Percentiles rank a stretch among this genome's conserved stretches.
These are phyloP conservation scores for Geotrypetes seraphini DNA, from an alignment of 2,797 vertebrate genomes.

Conservation along the genomic window DNA sequence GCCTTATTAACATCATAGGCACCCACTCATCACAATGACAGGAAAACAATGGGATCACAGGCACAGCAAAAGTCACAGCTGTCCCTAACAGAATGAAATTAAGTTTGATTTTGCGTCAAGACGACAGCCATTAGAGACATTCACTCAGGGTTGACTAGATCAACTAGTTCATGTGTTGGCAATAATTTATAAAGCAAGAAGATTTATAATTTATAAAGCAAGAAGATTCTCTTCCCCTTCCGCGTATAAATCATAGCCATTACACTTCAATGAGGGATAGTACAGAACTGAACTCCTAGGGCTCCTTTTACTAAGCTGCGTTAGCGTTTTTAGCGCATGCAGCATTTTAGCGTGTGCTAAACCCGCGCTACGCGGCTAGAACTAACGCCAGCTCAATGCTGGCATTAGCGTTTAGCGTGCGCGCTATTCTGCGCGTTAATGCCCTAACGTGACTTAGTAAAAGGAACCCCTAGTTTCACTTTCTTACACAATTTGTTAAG, in stretches of 20 bases:
- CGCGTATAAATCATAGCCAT: neutral
- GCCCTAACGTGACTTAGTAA: too few species aligned
- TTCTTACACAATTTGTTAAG: neutral
- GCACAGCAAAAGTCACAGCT: slow-evolving; percentile 46
- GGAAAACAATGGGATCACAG: slow-evolving; percentile 38
- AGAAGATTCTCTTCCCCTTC: neutral
- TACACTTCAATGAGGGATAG: neutral
- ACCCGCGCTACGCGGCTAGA: too few species aligned
- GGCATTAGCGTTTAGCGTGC: too few species aligned
- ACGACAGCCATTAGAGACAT: slow-evolving; percentile 36
- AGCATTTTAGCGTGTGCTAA: too few species aligned
- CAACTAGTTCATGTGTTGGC: neutral
- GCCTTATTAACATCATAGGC: slow-evolving; percentile 25
- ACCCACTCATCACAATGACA: slow-evolving; percentile 22
- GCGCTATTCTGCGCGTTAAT: too few species aligned
- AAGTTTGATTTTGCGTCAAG: slow-evolving; percentile 56
- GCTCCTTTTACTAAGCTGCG: too few species aligned
- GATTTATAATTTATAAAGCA: neutral
- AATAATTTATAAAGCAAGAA: slow-evolving; percentile 24
- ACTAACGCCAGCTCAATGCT: too few species aligned
- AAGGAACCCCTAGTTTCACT: too few species aligned
- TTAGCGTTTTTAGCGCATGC: too few species aligned
- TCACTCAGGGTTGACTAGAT: slow-evolving; percentile 15
- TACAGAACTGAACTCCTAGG: too few species aligned
- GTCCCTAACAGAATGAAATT: slow-evolving; percentile 45